phyloP scores from a whole-genome alignment of 2,888 invertebrate species.

The Drosophila mettleri region DNA sequence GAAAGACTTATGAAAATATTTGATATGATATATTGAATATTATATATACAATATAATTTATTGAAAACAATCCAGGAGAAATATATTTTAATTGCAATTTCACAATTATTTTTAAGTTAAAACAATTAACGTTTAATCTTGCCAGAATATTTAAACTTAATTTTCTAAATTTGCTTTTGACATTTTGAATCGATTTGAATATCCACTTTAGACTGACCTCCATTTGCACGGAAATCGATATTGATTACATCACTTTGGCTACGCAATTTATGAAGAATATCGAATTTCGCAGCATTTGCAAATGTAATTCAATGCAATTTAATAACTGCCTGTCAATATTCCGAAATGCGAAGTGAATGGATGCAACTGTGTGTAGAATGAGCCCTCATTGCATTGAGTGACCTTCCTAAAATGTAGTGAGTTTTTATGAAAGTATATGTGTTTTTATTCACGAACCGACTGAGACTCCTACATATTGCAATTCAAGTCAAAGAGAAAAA shows the following conservation, averaged over 20 bases:
- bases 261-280: conserved; percentile 61
- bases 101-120: neutral
- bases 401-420: conserved; percentile 25
- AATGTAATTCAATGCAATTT: conserved; percentile 70
- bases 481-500: conserved; percentile 15
- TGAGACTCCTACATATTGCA: conserved; percentile 20
- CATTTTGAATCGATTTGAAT: neutral
- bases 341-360: conserved; percentile 43
- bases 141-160: no score
- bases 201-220: conserved; percentile 3
- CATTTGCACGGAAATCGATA: conserved; percentile 33
- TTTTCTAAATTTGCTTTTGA: no score
- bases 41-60: no score
- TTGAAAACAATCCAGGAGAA: no score
- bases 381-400: conserved; percentile 48
- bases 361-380: conserved; percentile 31
- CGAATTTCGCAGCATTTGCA: conserved; percentile 73
- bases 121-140: neutral
- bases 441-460: conserved; percentile 2
- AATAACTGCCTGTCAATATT: conserved; percentile 57
- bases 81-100: no score
- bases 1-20: no score
- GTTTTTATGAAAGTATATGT: neutral
- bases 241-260: conserved; percentile 30
- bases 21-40: no score